A percentile compares a stretch with the other conserved stretches of the same genome.
Conservation (phyloP, 2,888 invertebrate genomes). For the Ecdyonurus torrentis region DNA sequence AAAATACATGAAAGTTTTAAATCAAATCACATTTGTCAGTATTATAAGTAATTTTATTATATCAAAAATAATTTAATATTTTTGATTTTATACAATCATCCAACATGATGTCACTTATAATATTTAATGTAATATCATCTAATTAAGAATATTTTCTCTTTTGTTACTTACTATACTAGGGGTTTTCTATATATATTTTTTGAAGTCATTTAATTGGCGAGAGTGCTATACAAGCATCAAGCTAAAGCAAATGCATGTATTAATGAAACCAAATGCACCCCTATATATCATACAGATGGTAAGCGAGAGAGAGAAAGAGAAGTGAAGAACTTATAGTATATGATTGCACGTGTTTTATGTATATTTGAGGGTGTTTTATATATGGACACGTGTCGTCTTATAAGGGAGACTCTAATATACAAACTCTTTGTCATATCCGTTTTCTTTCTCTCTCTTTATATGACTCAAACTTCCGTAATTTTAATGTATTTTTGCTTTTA, state of each 20-base stretch:
- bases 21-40: no score
- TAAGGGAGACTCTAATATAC: neutral
- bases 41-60: no score
- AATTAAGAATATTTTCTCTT: no score
- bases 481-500: neutral
- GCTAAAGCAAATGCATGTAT: neutral
- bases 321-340: neutral
- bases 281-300: neutral
- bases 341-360: neutral
- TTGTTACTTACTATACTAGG: no score
- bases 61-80: no score
- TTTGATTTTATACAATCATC: no score
- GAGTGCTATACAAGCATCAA: neutral
- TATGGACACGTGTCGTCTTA: neutral
- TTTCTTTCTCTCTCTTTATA: neutral
- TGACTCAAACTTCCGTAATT: neutral
- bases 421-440: neutral
- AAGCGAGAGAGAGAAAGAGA: neutral
- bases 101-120: no score
- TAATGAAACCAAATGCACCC: neutral
- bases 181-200: neutral
- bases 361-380: neutral
- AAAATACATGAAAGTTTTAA: no score
- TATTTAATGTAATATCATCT: no score
- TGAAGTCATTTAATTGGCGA: neutral